Evolutionary conservation across 1,140 invertebrate genomes (phyloP).

Genomic region (Augochlora pura): DNA sequence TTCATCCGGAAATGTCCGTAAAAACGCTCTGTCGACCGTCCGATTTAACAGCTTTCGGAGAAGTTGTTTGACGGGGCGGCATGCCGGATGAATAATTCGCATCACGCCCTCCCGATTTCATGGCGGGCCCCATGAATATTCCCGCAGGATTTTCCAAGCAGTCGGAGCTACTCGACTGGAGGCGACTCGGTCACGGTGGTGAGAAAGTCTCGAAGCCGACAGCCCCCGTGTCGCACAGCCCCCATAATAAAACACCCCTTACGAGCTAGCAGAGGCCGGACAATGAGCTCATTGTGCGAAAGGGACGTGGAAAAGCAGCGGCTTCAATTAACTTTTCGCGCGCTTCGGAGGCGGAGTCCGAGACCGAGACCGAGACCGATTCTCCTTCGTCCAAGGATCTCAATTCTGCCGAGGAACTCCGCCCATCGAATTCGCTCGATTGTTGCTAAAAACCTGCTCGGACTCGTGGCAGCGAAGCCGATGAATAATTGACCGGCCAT

Average conservation of each 20-base stretch:
- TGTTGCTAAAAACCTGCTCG: conserved; percentile 65
- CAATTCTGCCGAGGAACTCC: conserved; percentile 51
- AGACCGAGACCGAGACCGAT: conserved; percentile 27
- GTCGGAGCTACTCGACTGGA: conserved; percentile 22
- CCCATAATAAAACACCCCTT: conserved; percentile 77
- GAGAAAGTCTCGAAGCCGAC: conserved; percentile 28
- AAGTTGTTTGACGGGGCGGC: conserved; percentile 19
- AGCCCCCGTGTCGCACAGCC: conserved; percentile 52
- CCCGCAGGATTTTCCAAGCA: conserved; percentile 36
- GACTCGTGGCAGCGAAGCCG: conserved; percentile 65
- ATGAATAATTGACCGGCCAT: conserved; percentile 11
- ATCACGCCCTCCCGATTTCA: conserved; percentile 63
- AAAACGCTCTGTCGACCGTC: conserved; percentile 24
- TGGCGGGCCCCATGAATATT: conserved; percentile 53
- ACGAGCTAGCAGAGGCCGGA: conserved; percentile 56
- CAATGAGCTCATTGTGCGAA: conserved; percentile 73
- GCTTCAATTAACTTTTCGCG: conserved; percentile 76
- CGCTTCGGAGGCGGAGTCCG: conserved; percentile 51
- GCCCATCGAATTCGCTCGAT: conserved; percentile 67
- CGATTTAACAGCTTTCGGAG: conserved; percentile 55
- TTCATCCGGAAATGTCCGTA: conserved; percentile 24
- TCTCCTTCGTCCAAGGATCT: too few relatives aligned
- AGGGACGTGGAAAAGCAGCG: conserved; percentile 65
- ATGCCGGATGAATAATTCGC: conserved; percentile 48
- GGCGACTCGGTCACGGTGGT: conserved; percentile 46